Evolutionary conservation across 1,140 invertebrate genomes (phyloP).

Genomic region (Ostrea denselamellosa): DNA sequence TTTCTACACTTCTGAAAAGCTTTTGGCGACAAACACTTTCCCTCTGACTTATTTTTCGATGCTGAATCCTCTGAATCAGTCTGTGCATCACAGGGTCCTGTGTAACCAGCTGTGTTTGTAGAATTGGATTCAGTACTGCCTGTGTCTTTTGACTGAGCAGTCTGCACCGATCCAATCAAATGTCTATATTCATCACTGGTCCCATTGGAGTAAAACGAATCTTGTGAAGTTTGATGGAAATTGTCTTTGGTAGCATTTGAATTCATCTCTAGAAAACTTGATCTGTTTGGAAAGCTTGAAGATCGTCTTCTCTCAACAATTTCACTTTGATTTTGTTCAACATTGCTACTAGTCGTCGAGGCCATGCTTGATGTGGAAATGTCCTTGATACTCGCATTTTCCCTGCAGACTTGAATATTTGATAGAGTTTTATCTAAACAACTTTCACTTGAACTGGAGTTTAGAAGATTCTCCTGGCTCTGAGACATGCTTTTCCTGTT

Average conservation of each 20-base stretch:
- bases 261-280: constrained; percentile 67
- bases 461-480: constrained; percentile 70
- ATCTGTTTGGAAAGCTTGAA: constrained; percentile 74
- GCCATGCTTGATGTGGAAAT: constrained; percentile 52
- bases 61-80: constrained; percentile 34
- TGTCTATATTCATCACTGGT: constrained; percentile 52
- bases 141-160: not conserved
- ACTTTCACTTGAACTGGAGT: constrained; percentile 60
- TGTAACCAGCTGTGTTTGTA: constrained; percentile 37
- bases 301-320: constrained; percentile 63
- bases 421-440: constrained; percentile 48
- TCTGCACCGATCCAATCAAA: constrained; percentile 40
- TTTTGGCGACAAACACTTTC: constrained; percentile 39
- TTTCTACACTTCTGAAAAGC: constrained; percentile 48
- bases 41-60: not conserved
- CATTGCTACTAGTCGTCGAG: constrained; percentile 46
- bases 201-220: constrained; percentile 52
- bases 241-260: constrained; percentile 47
- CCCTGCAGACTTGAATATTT: constrained; percentile 15
- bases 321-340: constrained; percentile 56
- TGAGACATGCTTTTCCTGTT: constrained; percentile 69
- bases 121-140: constrained; percentile 35
- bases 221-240: constrained; percentile 51
- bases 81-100: constrained; percentile 49
- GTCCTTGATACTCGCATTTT: constrained; percentile 38